Conservation (phyloP, 2,113 vertebrate genomes). For the Accipiter virgatus region DNA sequence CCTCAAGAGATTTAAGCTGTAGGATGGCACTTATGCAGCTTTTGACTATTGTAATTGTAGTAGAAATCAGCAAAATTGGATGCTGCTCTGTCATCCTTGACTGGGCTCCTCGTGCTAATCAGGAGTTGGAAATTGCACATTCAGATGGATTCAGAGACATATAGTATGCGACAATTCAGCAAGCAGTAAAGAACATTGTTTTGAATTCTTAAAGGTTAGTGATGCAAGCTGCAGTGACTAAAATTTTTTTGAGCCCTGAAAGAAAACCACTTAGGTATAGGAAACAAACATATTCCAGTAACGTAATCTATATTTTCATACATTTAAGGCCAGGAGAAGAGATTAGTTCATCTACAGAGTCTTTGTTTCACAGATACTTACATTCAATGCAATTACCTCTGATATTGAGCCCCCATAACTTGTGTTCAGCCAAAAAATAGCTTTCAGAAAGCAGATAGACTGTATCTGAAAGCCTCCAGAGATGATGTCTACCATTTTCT, state of each 20-base stretch:
- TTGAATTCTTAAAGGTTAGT: conserved; percentile 45
- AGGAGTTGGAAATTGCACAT: conserved; percentile 27
- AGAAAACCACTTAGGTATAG: conserved; percentile 18
- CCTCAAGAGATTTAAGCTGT: not conserved
- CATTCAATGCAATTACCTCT: conserved; percentile 32
- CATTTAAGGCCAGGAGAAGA: conserved; percentile 2
- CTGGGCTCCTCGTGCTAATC: conserved; percentile 29
- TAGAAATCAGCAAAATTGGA: not conserved
- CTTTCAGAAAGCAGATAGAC: not conserved
- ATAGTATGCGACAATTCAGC: conserved; percentile 34
- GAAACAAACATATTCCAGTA: not conserved
- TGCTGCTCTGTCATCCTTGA: conserved; percentile 32
- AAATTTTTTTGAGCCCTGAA: conserved; percentile 2
- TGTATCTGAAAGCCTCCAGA: not conserved
- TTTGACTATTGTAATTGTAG: conserved; percentile 1
- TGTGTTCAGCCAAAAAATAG: not conserved
- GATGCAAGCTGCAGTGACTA: conserved; percentile 1
- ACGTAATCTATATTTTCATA: conserved; percentile 38
- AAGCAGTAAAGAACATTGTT: conserved; percentile 8
- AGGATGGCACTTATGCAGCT: not conserved
- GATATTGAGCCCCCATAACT: not conserved
- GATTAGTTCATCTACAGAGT: conserved; percentile 44
- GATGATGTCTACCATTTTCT: not conserved
- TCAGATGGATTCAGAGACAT: conserved; percentile 43
- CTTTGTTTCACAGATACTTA: conserved; percentile 18